Percentiles rank a stretch among this genome's conserved stretches.
Evolutionary conservation across 53 echinoderm and acorn worm species (phyloP).

Genomic region (Crossaster papposus): DNA sequence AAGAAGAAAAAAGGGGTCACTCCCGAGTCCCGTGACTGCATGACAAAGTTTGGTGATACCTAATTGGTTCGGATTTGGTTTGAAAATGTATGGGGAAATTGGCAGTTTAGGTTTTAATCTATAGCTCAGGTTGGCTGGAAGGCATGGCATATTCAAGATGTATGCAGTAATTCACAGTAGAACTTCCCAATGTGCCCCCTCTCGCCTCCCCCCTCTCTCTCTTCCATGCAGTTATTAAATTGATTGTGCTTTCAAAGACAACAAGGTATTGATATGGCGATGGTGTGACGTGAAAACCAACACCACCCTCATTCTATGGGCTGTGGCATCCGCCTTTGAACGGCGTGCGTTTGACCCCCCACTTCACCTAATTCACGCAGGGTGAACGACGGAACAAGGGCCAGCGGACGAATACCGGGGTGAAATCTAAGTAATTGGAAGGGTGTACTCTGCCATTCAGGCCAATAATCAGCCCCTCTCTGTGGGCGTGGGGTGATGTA

Average conservation of each 20-base stretch:
- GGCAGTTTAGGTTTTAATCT: not conserved
- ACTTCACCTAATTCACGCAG: conserved; percentile 59
- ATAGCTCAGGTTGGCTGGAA: conserved; percentile 18
- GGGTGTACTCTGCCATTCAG: conserved; percentile 61
- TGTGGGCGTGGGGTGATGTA: conserved; percentile 53
- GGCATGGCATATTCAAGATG: conserved; percentile 44
- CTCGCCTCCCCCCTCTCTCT: not conserved
- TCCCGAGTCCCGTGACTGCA: conserved; percentile 1
- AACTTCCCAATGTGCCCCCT: conserved; percentile 15
- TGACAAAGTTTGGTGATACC: not conserved
- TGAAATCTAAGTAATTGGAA: conserved; percentile 67
- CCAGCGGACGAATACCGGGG: conserved; percentile 53
- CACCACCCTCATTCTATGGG: conserved; percentile 46
- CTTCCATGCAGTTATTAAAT: conserved; percentile 57
- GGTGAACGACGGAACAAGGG: conserved; percentile 55
- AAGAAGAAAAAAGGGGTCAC: not conserved
- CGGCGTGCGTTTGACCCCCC: conserved; percentile 40
- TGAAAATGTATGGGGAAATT: conserved; percentile 13
- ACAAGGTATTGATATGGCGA: conserved; percentile 59
- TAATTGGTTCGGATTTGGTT: not conserved
- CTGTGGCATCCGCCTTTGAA: conserved; percentile 36
- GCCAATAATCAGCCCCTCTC: conserved; percentile 55
- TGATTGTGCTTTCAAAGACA: conserved; percentile 65
- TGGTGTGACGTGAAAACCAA: conserved; percentile 57
- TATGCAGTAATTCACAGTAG: conserved; percentile 28